phyloP scores from a whole-genome alignment of 2,113 vertebrate species.

The Mola mola region DNA sequence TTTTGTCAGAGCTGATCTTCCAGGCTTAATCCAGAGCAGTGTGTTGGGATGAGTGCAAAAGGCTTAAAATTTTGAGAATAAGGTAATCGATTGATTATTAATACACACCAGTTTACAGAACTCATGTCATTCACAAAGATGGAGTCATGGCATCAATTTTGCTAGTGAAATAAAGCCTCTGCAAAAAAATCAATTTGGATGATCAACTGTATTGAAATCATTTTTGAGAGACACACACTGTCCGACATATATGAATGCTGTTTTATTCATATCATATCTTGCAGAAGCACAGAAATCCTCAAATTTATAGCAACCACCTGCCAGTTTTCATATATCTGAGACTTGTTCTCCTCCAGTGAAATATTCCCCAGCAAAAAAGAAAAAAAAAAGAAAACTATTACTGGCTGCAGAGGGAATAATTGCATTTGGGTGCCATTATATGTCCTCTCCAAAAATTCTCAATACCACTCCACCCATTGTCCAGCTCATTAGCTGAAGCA shows the following conservation, averaged over 20 bases:
- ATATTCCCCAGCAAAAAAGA: constrained; percentile 14
- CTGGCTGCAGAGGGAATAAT: constrained; percentile 59
- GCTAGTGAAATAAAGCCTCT: constrained; percentile 41
- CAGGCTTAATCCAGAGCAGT: constrained; percentile 52
- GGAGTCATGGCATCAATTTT: constrained; percentile 36
- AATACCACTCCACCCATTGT: constrained; percentile 49
- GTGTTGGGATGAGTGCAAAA: constrained; percentile 18
- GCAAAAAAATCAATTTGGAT: neutral
- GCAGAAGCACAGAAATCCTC: constrained; percentile 2
- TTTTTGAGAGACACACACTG: neutral
- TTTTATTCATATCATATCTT: neutral
- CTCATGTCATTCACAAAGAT: constrained; percentile 23
- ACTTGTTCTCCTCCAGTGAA: constrained; percentile 43
- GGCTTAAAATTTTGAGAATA: constrained; percentile 48
- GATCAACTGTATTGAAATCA: constrained; percentile 5
- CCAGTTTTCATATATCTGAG: constrained; percentile 51
- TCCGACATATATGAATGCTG: neutral
- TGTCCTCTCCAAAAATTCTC: constrained; percentile 43
- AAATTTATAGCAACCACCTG: constrained; percentile 47
- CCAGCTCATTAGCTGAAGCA: constrained; percentile 67
- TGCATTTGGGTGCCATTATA: constrained; percentile 54
- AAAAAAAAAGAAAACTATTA: constrained; percentile 42
- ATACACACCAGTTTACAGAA: constrained; percentile 30
- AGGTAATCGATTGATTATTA: constrained; percentile 72
- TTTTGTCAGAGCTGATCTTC: constrained; percentile 34